These are phyloP conservation scores for Erebia ligea DNA, from an alignment of 2,888 invertebrate genomes.

Conservation along the genomic window DNA sequence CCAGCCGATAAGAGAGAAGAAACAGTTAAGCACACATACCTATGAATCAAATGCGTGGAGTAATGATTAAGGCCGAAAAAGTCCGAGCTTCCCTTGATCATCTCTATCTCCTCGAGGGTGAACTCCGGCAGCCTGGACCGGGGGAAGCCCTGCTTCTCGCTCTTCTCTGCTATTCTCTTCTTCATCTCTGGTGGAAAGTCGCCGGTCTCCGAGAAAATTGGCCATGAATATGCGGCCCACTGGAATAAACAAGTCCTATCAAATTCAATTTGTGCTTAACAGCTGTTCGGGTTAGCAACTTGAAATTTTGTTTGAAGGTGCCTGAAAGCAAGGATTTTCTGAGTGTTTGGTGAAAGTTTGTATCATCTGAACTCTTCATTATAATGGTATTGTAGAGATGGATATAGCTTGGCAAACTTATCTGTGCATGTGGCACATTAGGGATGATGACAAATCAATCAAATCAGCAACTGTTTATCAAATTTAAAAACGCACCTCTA, in stretches of 20 bases:
- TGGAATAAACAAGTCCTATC: not conserved
- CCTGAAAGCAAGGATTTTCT: no score
- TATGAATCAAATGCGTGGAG: not conserved
- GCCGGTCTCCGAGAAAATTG: slow-evolving; percentile 7
- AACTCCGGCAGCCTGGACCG: not conserved
- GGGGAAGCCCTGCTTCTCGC: not conserved
- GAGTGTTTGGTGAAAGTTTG: not conserved
- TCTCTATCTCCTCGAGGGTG: not conserved
- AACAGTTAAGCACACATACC: not conserved
- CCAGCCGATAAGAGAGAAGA: not conserved
- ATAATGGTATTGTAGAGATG: slow-evolving; percentile 54
- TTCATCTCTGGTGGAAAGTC: slow-evolving; percentile 12
- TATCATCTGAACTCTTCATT: no score
- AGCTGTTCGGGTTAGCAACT: no score
- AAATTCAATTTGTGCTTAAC: no score
- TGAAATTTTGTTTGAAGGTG: no score
- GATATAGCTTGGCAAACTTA: no score
- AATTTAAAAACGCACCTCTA: no score
- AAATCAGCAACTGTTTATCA: no score
- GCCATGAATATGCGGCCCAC: slow-evolving; percentile 11
- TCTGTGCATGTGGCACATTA: no score
- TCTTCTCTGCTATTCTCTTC: not conserved
- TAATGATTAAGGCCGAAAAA: not conserved
- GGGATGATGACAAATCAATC: no score
- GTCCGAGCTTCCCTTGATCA: not conserved